Conservation (phyloP, 2,888 invertebrate species). For the Cylloceria caligata region DNA sequence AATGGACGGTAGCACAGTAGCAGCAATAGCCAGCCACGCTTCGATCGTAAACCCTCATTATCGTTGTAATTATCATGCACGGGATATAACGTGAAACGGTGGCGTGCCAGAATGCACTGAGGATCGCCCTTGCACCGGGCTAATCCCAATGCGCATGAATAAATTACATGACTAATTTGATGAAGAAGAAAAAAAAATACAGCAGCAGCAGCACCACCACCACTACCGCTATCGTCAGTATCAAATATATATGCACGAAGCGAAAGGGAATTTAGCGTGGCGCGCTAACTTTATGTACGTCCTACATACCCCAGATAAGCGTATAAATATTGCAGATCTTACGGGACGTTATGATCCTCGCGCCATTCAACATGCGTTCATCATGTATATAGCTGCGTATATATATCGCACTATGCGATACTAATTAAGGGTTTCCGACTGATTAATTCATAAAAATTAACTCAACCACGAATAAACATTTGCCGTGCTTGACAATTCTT, state of each 20-base stretch:
- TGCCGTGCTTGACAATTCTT: conserved; percentile 42
- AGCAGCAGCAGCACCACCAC: too few species aligned
- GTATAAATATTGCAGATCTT: conserved; percentile 65
- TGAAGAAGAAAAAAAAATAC: conserved; percentile 72
- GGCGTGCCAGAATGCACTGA: conserved; percentile 83
- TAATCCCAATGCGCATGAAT: conserved; percentile 80
- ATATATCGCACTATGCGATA: conserved; percentile 19
- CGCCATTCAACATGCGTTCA: conserved; percentile 45
- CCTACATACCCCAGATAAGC: conserved; percentile 61
- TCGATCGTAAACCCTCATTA: conserved; percentile 82
- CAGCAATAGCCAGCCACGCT: conserved; percentile 69
- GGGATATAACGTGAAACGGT: conserved; percentile 80
- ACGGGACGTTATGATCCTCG: conserved; percentile 62
- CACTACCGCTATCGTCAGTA: conserved; percentile 43
- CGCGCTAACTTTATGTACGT: conserved; percentile 41
- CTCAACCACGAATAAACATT: conserved; percentile 43
- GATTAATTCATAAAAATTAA: conserved; percentile 51
- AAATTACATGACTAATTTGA: conserved; percentile 82
- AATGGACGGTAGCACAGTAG: conserved; percentile 44
- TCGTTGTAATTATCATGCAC: conserved; percentile 83
- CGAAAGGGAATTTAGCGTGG: conserved; percentile 58
- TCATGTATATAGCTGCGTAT: conserved; percentile 33
- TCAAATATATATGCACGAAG: conserved; percentile 42
- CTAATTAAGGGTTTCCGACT: conserved; percentile 47
- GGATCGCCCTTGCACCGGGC: conserved; percentile 80